Base-by-base conservation (phyloP, 2,888 invertebrate species). In the Epistrophe eligans region DNA sequence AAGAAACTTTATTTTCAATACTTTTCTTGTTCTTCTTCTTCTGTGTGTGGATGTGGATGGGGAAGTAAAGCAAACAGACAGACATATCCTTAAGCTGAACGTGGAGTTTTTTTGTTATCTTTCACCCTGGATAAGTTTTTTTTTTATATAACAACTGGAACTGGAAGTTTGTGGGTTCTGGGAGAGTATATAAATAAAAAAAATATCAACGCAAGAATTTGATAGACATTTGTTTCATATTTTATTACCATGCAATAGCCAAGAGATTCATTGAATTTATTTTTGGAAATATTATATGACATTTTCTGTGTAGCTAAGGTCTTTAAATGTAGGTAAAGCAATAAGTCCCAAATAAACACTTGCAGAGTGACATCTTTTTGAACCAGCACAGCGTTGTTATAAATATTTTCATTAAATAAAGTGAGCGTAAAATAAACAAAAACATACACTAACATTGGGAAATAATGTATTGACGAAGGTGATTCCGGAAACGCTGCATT, bases 1-100 rank as follows among this genome's bases (percentile, higher is more conserved):
- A 52, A 52, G 38, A 70, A 70, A 38, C 17, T 70, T 35, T 70
- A n/a, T 70, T 38, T 70, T 70, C 52, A 38, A 40, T 70, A 38
- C n/a, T 15, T 6, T 24, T 24, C n/a, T 24, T 24, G 1, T 24
- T 24, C 24, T 24, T 24, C 24, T 24, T 24, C 19, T 4, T 24
- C 38, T 19, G 13, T 48, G 50, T 38, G 6, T 60, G 10, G 7
- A 10, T 40, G 19, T 43, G 43, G 13, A 43, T 19, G 13, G 19
- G 60, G 24, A 52, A 40, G 10, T 40, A 2, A 52, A 19, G 10
- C 52, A 52, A 70, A 70, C 67, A 52, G 15, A 52, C 24, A 52
- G 15, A 52, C 24, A 52, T 64, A 10, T 70, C 52, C 52, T 35
- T 24, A 38, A 32, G 66, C 48, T 19, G 9, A 40, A 32, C 1